These are phyloP conservation scores for Sinocyclocheilus anophthalmus DNA, from an alignment of 2,113 vertebrate species.

Conservation along the genomic window DNA sequence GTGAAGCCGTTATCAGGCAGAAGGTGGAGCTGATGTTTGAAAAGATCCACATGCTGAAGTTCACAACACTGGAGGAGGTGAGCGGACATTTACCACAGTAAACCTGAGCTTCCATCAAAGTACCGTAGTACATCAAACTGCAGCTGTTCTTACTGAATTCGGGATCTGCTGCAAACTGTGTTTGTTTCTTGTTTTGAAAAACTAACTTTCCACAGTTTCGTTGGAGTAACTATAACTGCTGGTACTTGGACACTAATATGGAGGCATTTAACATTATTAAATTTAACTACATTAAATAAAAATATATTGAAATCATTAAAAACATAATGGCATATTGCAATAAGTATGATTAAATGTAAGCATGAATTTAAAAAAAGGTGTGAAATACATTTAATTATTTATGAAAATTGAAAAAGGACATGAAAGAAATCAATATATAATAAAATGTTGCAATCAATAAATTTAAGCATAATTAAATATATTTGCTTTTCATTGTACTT, in stretches of 20 bases:
- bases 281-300: not conserved
- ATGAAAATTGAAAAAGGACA: not conserved
- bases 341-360: not conserved
- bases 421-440: not conserved
- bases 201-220: not conserved
- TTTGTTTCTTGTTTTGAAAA: not conserved
- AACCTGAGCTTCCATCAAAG: not conserved
- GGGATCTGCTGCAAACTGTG: not conserved
- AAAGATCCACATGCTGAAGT: slow-evolving; percentile 91
- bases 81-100: slow-evolving; percentile 53
- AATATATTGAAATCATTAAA: too few species aligned
- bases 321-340: not conserved
- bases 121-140: not conserved
- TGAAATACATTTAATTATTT: not conserved
- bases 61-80: slow-evolving; percentile 79
- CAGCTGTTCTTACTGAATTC: not conserved
- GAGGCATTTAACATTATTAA: too few species aligned
- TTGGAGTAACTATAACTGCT: not conserved
- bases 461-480: not conserved
- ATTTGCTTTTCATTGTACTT: not conserved
- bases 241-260: too few species aligned
- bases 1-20: slow-evolving; percentile 50
- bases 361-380: not conserved
- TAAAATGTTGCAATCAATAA: not conserved
- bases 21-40: slow-evolving; percentile 92